Conservation (phyloP, 2,113 vertebrate genomes). For the human region DNA sequence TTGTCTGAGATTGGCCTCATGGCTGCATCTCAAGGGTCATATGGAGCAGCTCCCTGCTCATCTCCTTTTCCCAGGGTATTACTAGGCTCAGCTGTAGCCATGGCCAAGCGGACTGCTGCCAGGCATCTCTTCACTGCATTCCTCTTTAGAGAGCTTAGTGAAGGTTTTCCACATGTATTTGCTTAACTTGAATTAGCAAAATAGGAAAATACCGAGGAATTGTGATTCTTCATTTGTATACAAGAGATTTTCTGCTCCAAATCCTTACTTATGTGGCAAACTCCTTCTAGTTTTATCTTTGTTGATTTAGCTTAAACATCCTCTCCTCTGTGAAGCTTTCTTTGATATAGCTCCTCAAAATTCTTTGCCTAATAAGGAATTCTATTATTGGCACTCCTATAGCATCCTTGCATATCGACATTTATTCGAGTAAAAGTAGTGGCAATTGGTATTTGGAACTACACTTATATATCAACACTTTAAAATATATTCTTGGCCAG, state of each 20-base stretch:
- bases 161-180: background rate
- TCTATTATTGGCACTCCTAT: rapidly evolving
- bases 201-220: background rate
- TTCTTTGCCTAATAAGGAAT: background rate
- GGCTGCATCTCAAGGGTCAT: background rate
- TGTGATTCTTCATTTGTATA: background rate
- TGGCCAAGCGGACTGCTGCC: background rate
- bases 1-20: background rate
- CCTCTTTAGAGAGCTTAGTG: background rate
- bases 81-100: background rate
- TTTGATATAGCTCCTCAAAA: background rate
- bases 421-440: background rate
- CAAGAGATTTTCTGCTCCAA: background rate
- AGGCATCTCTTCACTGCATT: too few species aligned
- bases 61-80: background rate
- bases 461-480: background rate
- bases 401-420: background rate
- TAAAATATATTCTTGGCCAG: background rate
- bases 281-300: background rate
- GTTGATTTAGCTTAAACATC: background rate
- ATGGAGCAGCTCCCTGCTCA: background rate
- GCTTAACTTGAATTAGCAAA: background rate
- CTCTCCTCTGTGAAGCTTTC: background rate
- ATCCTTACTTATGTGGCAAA: too few species aligned
- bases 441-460: background rate